phyloP scores from a whole-genome alignment of 2,888 invertebrate species.

The Tetramorium bicarinatum region DNA sequence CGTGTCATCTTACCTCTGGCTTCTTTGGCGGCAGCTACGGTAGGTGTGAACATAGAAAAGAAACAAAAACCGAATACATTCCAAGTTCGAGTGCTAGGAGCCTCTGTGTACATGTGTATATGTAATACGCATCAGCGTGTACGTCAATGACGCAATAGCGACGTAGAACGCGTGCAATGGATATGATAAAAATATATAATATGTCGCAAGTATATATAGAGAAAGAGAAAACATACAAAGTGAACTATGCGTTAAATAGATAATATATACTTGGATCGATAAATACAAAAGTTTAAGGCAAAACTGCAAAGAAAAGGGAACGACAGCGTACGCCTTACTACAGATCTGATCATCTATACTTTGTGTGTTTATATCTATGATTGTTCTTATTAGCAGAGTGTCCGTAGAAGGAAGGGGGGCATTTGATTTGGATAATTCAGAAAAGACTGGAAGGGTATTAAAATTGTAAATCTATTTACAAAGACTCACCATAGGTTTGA shows the following conservation, averaged over 20 bases:
- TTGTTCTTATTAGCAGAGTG: constrained; percentile 32
- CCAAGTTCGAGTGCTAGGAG: constrained; percentile 74
- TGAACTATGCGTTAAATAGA: constrained; percentile 64
- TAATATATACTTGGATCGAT: constrained; percentile 59
- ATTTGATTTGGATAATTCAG: constrained; percentile 17
- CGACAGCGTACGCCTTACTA: constrained; percentile 72
- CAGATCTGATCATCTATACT: constrained; percentile 60
- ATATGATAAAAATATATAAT: constrained; percentile 80
- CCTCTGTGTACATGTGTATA: constrained; percentile 58
- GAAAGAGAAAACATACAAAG: constrained; percentile 61
- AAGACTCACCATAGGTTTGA: constrained; percentile 93
- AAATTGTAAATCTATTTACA: neutral
- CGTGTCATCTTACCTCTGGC: constrained; percentile 92
- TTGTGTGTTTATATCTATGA: constrained; percentile 51
- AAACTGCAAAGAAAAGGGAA: constrained; percentile 65
- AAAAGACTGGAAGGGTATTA: neutral
- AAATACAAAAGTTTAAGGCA: constrained; percentile 59
- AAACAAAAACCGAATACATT: constrained; percentile 87
- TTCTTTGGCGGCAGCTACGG: constrained; percentile 94
- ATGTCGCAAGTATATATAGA: constrained; percentile 67
- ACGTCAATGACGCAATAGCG: constrained; percentile 72
- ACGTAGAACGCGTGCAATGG: constrained; percentile 76
- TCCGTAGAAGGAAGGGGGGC: neutral
- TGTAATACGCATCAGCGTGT: constrained; percentile 70
- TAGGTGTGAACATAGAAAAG: constrained; percentile 88